A percentile compares a stretch with the other conserved stretches of the same genome.
Conservation (phyloP, 2,797 vertebrate species). For the Hyperoplus immaculatus region DNA sequence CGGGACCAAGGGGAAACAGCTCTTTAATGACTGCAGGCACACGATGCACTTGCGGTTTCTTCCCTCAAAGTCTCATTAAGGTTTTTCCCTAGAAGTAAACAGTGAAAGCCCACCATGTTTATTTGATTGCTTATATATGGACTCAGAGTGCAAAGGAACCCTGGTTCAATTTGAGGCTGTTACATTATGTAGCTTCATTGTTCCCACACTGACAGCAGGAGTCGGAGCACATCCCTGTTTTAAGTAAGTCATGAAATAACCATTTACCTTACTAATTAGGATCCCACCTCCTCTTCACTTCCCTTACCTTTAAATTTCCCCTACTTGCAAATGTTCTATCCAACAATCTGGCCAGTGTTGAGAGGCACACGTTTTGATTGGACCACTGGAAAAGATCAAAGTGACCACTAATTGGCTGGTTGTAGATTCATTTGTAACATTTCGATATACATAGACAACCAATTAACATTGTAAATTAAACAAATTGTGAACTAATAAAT, state of each 20-base stretch:
- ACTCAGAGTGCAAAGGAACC: slow-evolving; percentile 27
- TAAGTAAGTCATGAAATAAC: slow-evolving; percentile 75
- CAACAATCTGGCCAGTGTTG: slow-evolving; percentile 40
- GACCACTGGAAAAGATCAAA: slow-evolving; percentile 57
- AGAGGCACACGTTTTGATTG: slow-evolving; percentile 28
- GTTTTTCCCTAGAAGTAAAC: slow-evolving; percentile 55
- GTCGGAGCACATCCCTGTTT: slow-evolving; percentile 74
- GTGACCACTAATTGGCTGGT: slow-evolving; percentile 39
- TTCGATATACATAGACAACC: slow-evolving; percentile 29
- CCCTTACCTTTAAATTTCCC: slow-evolving; percentile 44
- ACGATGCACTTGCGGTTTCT: slow-evolving; percentile 41
- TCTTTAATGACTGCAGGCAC: slow-evolving; percentile 43
- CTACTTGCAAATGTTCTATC: slow-evolving; percentile 42
- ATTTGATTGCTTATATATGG: slow-evolving; percentile 57
- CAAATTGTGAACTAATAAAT: slow-evolving; percentile 22
- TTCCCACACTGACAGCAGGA: slow-evolving; percentile 65
- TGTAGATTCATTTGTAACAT: slow-evolving; percentile 44
- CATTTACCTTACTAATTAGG: slow-evolving; percentile 73
- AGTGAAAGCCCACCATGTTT: slow-evolving; percentile 58
- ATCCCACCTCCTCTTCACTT: slow-evolving; percentile 50
- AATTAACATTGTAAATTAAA: slow-evolving; percentile 22
- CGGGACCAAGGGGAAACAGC: slow-evolving; percentile 36
- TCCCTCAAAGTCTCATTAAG: slow-evolving; percentile 45
- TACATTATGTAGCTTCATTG: slow-evolving; percentile 70
- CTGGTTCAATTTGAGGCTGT: slow-evolving; percentile 51